Evolutionary conservation across 2,888 invertebrate genomes (phyloP).

Genomic region (Cenopis cana): DNA sequence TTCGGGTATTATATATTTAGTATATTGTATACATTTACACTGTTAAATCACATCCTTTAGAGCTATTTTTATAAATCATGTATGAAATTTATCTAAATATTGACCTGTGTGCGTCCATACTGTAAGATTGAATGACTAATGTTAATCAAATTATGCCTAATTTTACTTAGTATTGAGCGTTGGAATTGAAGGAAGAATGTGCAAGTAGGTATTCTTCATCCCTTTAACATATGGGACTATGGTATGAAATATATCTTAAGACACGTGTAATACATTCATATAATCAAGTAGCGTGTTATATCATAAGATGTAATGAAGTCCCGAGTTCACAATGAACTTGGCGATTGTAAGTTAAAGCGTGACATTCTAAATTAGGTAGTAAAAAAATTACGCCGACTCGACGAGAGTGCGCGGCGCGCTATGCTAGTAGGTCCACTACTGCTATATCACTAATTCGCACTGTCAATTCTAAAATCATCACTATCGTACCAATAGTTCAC

Average conservation of each 20-base stretch:
- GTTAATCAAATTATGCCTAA: not conserved
- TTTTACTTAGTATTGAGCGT: not conserved
- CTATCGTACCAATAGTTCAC: not conserved
- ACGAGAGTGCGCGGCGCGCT: not conserved
- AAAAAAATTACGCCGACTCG: conserved; percentile 7
- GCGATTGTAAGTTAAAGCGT: conserved; percentile 18
- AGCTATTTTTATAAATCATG: conserved; percentile 5
- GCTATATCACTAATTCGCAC: not conserved
- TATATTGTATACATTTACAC: conserved; percentile 15
- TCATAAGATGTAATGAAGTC: not conserved
- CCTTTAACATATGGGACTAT: not conserved
- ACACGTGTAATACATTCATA: not conserved
- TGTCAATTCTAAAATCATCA: not conserved
- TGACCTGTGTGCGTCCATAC: conserved; percentile 16
- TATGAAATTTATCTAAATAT: conserved; percentile 14
- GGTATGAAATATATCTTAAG: not conserved
- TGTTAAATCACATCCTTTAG: not conserved
- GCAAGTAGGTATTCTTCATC: not conserved
- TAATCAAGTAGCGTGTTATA: not conserved
- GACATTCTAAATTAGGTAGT: conserved; percentile 34
- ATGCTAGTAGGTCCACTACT: not conserved
- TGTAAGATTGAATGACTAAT: not conserved
- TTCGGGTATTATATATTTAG: not conserved
- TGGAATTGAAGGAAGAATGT: not conserved
- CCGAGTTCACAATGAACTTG: not conserved